A percentile compares a stretch with the other conserved stretches of the same genome.
phyloP scores from a whole-genome alignment of 2,888 invertebrate species.

The Drosophila buzzatii region DNA sequence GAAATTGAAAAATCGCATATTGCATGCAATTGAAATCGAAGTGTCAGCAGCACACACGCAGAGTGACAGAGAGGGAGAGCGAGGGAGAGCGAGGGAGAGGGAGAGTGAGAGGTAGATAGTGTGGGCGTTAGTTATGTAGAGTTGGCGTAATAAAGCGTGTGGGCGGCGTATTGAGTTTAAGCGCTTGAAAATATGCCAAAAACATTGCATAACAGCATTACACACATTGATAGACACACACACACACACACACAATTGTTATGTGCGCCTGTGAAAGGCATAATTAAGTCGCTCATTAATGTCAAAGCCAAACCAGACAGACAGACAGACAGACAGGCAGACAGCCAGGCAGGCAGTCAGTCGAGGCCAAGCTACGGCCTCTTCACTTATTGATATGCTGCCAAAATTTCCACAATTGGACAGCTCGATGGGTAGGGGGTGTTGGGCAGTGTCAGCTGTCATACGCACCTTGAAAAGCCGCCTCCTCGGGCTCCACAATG shows the following conservation, averaged over 20 bases:
- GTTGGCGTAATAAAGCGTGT: not conserved
- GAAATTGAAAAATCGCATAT: slow-evolving; percentile 79
- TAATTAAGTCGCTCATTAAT: slow-evolving; percentile 78
- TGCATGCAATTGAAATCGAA: slow-evolving; percentile 77
- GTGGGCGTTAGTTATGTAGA: not conserved
- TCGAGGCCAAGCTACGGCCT: not conserved
- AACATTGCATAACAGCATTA: slow-evolving; percentile 58
- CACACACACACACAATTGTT: slow-evolving; percentile 10
- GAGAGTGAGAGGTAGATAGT: not conserved
- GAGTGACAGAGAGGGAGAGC: slow-evolving; percentile 1
- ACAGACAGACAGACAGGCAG: not conserved
- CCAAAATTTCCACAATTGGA: slow-evolving; percentile 49
- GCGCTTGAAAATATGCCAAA: slow-evolving; percentile 53
- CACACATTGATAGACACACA: slow-evolving; percentile 15
- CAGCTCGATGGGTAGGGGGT: not conserved
- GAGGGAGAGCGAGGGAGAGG: not conserved
- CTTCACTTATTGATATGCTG: slow-evolving; percentile 62
- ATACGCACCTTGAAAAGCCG: slow-evolving; percentile 88
- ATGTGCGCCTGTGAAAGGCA: slow-evolving; percentile 47
- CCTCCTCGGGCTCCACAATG: slow-evolving; percentile 85
- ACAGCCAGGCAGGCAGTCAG: slow-evolving; percentile 4
- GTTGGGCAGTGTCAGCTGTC: not conserved
- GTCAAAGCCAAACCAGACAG: slow-evolving; percentile 62
- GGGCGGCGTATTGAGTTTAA: slow-evolving; percentile 3
- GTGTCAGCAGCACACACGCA: slow-evolving; percentile 66